Conservation (phyloP, 2,113 vertebrate species). For the Gasterosteus aculeatus region DNA sequence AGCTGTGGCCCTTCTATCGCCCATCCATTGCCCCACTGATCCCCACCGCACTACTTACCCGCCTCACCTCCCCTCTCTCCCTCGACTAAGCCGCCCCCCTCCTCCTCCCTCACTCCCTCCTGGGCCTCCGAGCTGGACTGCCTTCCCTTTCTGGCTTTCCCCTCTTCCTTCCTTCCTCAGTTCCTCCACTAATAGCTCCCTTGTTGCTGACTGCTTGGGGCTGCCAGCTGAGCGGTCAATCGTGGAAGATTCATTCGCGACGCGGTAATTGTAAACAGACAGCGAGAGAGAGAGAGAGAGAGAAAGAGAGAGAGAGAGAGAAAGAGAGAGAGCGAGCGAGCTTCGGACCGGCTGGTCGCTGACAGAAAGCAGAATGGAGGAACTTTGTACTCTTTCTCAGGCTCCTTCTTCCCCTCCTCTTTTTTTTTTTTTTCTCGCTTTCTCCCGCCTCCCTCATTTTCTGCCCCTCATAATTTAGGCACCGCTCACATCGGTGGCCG, state of each 20-base stretch:
- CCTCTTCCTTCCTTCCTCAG: conserved; percentile 86
- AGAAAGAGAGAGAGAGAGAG: too few species aligned
- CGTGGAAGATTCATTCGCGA: conserved; percentile 86
- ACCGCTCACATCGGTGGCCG: conserved; percentile 22
- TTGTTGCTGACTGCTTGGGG: conserved; percentile 85
- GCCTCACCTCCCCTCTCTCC: conserved; percentile 77
- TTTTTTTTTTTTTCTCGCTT: background rate
- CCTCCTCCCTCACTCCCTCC: conserved; percentile 33
- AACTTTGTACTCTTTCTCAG: conserved; percentile 13
- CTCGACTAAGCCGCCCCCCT: conserved; percentile 75
- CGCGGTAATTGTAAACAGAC: conserved; percentile 87
- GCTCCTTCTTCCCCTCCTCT: conserved; percentile 13
- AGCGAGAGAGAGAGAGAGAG: conserved; percentile 18
- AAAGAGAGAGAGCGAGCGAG: background rate
- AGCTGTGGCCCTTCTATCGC: conserved; percentile 59
- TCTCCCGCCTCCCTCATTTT: conserved; percentile 20
- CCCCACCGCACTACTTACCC: conserved; percentile 75
- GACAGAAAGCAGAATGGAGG: conserved; percentile 48
- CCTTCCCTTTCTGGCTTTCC: conserved; percentile 84
- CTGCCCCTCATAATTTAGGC: conserved; percentile 39
- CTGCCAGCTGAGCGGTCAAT: conserved; percentile 85
- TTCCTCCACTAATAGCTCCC: conserved; percentile 86
- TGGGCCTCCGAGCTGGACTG: conserved; percentile 82
- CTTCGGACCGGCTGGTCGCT: conserved; percentile 35
- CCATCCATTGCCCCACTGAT: conserved; percentile 61